These are phyloP conservation scores for Caranx melampygus DNA, from an alignment of 2,113 vertebrate species.

Conservation along the genomic window DNA sequence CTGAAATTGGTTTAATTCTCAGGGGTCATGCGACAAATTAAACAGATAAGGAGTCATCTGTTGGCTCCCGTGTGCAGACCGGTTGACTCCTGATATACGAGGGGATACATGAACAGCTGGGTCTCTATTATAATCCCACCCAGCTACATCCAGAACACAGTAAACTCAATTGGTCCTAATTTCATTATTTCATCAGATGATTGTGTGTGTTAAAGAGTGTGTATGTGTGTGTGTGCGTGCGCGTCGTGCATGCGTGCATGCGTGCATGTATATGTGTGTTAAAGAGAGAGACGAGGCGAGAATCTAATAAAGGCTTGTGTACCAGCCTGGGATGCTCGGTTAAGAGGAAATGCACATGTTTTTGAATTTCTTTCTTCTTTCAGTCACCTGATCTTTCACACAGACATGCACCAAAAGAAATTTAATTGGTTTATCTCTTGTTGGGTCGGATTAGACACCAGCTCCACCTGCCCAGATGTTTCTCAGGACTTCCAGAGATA, in stretches of 20 bases:
- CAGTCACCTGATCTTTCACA: slow-evolving; percentile 15
- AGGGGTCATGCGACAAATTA: slow-evolving; percentile 82
- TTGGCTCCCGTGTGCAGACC: slow-evolving; percentile 62
- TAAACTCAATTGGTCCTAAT: slow-evolving; percentile 80
- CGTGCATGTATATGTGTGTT: slow-evolving; percentile 8
- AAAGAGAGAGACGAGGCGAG: slow-evolving; percentile 14
- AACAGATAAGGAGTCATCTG: slow-evolving; percentile 77
- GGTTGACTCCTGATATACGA: slow-evolving; percentile 59
- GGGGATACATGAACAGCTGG: slow-evolving; percentile 65
- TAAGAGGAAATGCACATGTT: slow-evolving; percentile 9
- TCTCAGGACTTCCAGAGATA: background rate
- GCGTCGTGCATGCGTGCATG: slow-evolving; percentile 13
- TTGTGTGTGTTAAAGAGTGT: slow-evolving; percentile 24
- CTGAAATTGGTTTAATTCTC: slow-evolving; percentile 76
- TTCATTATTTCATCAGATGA: slow-evolving; percentile 70
- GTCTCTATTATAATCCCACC: slow-evolving; percentile 67
- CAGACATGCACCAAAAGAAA: background rate
- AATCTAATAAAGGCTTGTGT: slow-evolving; percentile 54
- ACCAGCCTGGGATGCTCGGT: slow-evolving; percentile 1
- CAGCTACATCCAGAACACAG: slow-evolving; percentile 58
- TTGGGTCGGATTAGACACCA: background rate
- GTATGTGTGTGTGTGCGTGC: slow-evolving; percentile 30
- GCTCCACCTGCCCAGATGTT: background rate
- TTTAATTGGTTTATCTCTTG: background rate
- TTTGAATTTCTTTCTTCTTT: background rate